These are phyloP conservation scores for Hedya salicella DNA, from an alignment of 2,888 invertebrate species.

Conservation along the genomic window DNA sequence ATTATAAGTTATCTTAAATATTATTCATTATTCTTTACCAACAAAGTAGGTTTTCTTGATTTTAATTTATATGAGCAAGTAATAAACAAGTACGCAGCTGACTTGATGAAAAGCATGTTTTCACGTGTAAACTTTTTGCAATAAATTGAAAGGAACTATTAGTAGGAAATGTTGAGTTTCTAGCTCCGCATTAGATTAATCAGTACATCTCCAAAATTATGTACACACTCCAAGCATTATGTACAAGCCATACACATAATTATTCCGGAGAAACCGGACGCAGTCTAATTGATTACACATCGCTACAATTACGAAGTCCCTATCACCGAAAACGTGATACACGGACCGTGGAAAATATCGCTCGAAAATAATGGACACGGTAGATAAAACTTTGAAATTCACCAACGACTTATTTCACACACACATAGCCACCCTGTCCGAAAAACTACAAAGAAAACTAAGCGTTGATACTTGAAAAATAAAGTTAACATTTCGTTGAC, in stretches of 20 bases:
- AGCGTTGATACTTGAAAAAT: not conserved
- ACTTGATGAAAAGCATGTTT: too few relatives aligned
- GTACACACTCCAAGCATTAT: not conserved
- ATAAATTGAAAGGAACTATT: not conserved
- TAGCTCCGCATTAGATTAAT: not conserved
- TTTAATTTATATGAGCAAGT: too few relatives aligned
- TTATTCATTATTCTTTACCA: too few relatives aligned
- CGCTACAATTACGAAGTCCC: slow-evolving; percentile 40
- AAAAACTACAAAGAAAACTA: not conserved
- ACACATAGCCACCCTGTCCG: slow-evolving; percentile 25
- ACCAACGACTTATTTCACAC: slow-evolving; percentile 22
- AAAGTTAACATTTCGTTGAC: slow-evolving; percentile 16
- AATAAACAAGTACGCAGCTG: too few relatives aligned
- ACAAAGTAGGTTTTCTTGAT: too few relatives aligned
- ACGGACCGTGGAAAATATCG: slow-evolving; percentile 42
- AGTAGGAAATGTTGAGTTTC: not conserved
- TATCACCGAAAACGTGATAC: slow-evolving; percentile 38
- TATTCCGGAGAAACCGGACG: slow-evolving; percentile 41
- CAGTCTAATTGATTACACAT: slow-evolving; percentile 42
- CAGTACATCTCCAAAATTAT: slow-evolving; percentile 17
- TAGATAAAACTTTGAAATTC: slow-evolving; percentile 41
- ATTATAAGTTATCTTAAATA: too few relatives aligned
- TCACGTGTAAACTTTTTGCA: not conserved
- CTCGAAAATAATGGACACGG: slow-evolving; percentile 42
- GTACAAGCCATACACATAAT: slow-evolving; percentile 21